A percentile compares a stretch with the other conserved stretches of the same genome.
These are phyloP conservation scores for Ammospiza caudacuta DNA, from an alignment of 2,113 vertebrate species.

Conservation along the genomic window DNA sequence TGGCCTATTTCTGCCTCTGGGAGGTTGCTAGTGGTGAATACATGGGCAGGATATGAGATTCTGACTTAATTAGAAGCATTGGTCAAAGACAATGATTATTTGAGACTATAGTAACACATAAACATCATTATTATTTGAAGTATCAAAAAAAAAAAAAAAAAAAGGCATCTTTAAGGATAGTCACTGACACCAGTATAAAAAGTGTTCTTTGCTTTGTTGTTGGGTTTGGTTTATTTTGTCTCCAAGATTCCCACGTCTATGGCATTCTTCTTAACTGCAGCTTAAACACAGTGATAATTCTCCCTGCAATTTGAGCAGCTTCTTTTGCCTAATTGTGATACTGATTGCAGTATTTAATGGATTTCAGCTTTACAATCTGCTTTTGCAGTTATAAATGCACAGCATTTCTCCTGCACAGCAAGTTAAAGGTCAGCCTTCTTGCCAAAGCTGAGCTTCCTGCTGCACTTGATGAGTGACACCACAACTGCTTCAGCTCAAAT, in stretches of 20 bases:
- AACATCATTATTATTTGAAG: background rate
- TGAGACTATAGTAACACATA: background rate
- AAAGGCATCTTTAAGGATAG: background rate
- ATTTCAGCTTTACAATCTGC: background rate
- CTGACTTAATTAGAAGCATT: background rate
- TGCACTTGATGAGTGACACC: background rate
- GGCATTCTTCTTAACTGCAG: background rate
- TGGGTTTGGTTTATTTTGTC: background rate
- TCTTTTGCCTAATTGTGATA: background rate
- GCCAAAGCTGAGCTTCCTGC: background rate
- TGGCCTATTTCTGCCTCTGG: background rate
- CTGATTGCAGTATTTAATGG: background rate
- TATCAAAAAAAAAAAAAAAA: background rate
- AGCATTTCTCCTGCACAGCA: background rate
- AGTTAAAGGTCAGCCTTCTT: background rate
- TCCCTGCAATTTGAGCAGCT: background rate
- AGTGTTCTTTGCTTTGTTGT: background rate
- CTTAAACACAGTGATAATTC: background rate
- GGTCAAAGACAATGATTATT: background rate
- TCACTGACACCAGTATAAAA: background rate
- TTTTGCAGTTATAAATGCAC: background rate
- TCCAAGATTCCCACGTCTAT: background rate
- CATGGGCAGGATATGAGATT: background rate
- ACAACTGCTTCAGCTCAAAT: background rate
- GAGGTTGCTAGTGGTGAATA: background rate